Evolutionary conservation across 2,113 vertebrate genomes (phyloP), one percentile per base, ranked within the genome.

Genomic region (Candoia aspera): DNA sequence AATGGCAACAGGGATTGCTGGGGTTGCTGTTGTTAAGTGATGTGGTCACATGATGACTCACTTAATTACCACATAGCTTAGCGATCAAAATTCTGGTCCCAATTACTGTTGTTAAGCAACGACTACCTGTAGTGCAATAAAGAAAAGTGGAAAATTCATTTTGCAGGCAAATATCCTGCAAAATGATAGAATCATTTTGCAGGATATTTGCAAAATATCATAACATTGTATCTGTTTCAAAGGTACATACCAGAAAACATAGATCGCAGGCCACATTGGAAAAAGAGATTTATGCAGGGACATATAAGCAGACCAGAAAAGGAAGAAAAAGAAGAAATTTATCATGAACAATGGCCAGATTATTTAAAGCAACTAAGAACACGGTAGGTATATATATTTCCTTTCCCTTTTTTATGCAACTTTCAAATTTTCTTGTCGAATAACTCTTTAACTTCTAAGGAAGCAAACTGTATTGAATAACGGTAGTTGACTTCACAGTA

Each of bases 281-380:
- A 98, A 95, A 99, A 96, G 62, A 95, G 98, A 29, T 99, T 99
- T 96, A 98, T 98, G 98, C 98, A 98, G 88, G 98, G 98, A 2
- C 98, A 95, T 0, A 89, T 98, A 24, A 97, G 97, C 86, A 97
- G 98, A 86, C 98, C 97, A 54, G 99, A 99, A 84, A 99, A 99
- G 94, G 98, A 99, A 96, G 97, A 98, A 93, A 99, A 98, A 68
- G 99, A 99, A 95, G 96, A 97, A 0, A 95, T 99, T 91, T 99
- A 99, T 96, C 97, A 95, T n/a, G 98, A 99, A 42, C 98, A 97
- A 42, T 99, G 98, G 99, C 98, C 99, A 17, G 96, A 96, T 92
- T 99, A 98, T 86, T 86, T 98, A 2, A 97, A 96, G 90, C 97
- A 98, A 21, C 97, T 99, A 73, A 95, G 96, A 93, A 97, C 94